A percentile compares a stretch with the other conserved stretches of the same genome.
These are phyloP conservation scores for Pammene fasciana DNA, from an alignment of 2,888 invertebrate genomes.

Conservation along the genomic window DNA sequence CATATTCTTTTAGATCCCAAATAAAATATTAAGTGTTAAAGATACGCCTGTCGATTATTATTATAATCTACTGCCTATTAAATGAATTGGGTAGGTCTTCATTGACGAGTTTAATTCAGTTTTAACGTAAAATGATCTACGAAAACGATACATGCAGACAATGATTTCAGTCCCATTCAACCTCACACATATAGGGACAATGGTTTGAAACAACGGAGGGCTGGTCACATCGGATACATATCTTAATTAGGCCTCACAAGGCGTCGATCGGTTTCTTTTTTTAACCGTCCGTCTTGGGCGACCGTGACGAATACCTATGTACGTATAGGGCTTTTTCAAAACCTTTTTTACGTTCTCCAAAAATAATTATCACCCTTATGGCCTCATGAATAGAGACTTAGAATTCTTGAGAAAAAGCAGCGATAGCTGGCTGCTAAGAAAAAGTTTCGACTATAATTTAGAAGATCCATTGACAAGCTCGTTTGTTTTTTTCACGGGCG, in stretches of 20 bases:
- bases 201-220: constrained; percentile 74
- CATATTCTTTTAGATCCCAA: no score
- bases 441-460: constrained; percentile 60
- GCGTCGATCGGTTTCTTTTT: constrained; percentile 68
- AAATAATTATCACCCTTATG: constrained; percentile 18
- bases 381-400: constrained; percentile 13
- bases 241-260: constrained; percentile 83
- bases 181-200: constrained; percentile 58
- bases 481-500: constrained; percentile 47
- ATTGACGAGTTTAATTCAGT: constrained; percentile 11
- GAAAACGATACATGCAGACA: constrained; percentile 28
- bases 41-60: no score
- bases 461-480: constrained; percentile 61
- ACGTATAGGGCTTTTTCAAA: constrained; percentile 42
- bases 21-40: no score
- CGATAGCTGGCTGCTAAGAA: constrained; percentile 43
- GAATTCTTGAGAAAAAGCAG: constrained; percentile 5
- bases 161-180: constrained; percentile 38
- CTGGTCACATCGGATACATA: constrained; percentile 76
- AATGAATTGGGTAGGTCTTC: constrained; percentile 2
- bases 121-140: constrained; percentile 17
- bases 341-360: constrained; percentile 15
- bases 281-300: constrained; percentile 62
- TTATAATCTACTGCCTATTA: not conserved
- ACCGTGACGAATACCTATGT: constrained; percentile 72